These are phyloP conservation scores for Sinella curviseta DNA, from an alignment of 1,140 invertebrate species.

Conservation along the genomic window DNA sequence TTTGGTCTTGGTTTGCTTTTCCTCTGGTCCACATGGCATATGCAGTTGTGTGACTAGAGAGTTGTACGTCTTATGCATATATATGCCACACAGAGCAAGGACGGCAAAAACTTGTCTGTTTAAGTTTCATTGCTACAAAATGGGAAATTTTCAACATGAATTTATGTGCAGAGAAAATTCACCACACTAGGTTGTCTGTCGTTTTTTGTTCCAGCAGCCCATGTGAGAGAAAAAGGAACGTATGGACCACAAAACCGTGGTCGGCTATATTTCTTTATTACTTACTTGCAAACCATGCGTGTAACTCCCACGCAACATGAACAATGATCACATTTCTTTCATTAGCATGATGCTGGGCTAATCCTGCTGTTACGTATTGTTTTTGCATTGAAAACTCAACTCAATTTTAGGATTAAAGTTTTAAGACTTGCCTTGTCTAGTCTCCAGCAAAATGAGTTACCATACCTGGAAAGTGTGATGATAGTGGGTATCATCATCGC, in stretches of 20 bases:
- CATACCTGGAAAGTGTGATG: neutral
- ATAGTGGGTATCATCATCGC: neutral
- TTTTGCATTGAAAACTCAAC: neutral
- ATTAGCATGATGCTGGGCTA: neutral
- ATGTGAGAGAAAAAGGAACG: neutral
- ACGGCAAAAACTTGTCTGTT: neutral
- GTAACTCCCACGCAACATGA: neutral
- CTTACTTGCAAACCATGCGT: neutral
- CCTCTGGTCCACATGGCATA: conserved; percentile 7
- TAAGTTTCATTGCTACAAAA: neutral
- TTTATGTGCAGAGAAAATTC: neutral
- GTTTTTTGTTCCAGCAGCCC: neutral
- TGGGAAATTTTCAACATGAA: neutral
- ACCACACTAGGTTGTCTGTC: neutral
- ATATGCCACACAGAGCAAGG: neutral
- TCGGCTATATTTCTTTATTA: neutral
- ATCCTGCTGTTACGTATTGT: neutral
- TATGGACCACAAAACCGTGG: neutral
- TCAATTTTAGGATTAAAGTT: neutral
- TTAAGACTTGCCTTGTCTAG: neutral
- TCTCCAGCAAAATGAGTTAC: neutral
- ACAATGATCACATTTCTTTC: neutral
- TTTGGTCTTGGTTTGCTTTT: conserved; percentile 4
- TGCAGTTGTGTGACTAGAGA: neutral
- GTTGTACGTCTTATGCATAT: neutral